Evolutionary conservation across 2,888 invertebrate species (phyloP).

Genomic region (Caradrina kadenii): DNA sequence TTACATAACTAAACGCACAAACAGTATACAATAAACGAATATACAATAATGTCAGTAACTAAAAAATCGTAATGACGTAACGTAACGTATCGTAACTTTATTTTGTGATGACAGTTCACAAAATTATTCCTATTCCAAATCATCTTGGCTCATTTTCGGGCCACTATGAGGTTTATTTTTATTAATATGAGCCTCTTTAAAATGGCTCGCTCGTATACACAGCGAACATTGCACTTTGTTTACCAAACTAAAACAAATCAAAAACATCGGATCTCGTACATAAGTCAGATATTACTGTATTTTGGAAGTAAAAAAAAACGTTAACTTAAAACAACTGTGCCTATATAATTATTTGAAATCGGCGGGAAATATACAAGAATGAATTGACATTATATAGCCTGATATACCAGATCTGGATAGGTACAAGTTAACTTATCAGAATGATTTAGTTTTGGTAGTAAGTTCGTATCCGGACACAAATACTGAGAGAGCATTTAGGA

Average conservation of each 20-base stretch:
- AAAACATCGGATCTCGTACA: not conserved
- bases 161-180: constrained; percentile 18
- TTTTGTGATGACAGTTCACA: constrained; percentile 12
- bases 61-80: constrained; percentile 12
- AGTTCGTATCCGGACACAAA: not conserved
- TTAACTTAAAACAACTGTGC: not conserved
- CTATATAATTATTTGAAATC: constrained; percentile 10
- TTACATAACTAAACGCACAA: constrained; percentile 47
- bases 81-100: too few species aligned
- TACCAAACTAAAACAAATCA: constrained; percentile 19
- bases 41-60: constrained; percentile 33
- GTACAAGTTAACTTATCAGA: not conserved
- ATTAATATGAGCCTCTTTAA: constrained; percentile 36
- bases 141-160: constrained; percentile 7
- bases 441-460: not conserved
- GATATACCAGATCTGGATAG: not conserved
- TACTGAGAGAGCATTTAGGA: constrained; percentile 30
- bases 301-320: not conserved
- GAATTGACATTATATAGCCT: not conserved
- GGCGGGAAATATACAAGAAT: constrained; percentile 25
- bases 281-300: not conserved
- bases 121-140: constrained; percentile 23
- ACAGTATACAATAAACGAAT: constrained; percentile 13
- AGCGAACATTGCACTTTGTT: constrained; percentile 45
- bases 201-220: constrained; percentile 31